phyloP scores from a whole-genome alignment of 2,113 vertebrate genomes.

The Gallinago paraguaiae region DNA sequence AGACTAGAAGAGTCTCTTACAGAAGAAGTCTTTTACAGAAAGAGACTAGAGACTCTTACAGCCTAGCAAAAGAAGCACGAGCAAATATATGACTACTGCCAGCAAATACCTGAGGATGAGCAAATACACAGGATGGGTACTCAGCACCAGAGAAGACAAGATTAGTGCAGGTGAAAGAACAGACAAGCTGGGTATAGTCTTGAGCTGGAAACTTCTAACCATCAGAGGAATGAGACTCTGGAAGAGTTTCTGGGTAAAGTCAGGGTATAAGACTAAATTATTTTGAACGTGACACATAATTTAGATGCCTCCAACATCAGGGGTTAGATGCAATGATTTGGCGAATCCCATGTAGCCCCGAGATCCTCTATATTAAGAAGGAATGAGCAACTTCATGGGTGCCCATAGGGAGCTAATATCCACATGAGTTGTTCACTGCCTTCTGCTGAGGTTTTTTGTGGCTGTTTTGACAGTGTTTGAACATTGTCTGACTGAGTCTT shows the following conservation, averaged over 20 bases:
- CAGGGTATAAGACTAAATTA: neutral
- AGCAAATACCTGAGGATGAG: neutral
- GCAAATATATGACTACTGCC: neutral
- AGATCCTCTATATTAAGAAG: rapidly evolving
- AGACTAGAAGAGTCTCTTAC: neutral
- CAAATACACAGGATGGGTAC: neutral
- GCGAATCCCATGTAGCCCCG: neutral
- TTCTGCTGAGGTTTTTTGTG: neutral
- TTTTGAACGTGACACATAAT: neutral
- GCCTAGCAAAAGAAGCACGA: neutral
- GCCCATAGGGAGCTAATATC: rapidly evolving
- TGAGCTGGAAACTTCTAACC: neutral
- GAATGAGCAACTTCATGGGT: rapidly evolving
- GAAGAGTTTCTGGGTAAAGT: neutral
- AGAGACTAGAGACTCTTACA: neutral
- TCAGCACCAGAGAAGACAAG: neutral
- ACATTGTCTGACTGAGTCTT: neutral
- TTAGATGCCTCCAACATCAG: neutral
- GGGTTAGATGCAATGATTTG: neutral
- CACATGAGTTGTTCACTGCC: neutral
- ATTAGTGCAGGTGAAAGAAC: neutral
- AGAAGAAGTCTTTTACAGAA: neutral
- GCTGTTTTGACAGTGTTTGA: neutral
- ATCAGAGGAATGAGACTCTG: neutral
- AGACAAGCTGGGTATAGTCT: neutral